Evolutionary conservation across 2,888 invertebrate species (phyloP), one percentile per base, ranked within the genome.

Genomic region (Spatulosminthurus flaviceps): DNA sequence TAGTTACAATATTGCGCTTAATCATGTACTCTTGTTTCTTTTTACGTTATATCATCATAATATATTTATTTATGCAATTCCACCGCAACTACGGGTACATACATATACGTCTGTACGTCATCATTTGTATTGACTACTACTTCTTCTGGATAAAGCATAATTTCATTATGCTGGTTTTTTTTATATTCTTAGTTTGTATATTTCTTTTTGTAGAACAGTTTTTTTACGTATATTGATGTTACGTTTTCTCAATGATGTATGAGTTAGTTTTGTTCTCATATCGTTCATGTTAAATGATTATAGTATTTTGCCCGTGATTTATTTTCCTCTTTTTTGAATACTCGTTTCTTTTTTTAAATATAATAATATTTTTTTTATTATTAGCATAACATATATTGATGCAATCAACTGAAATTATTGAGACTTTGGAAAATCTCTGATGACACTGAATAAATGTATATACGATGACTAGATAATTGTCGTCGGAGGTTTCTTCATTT

Each of bases 71-170:
- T n/a, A 51, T 13, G 51, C 51, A 51, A 51, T 51, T 51, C 51
- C 51, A 51, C 51, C 51, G 51, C 51, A 11, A 51, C 51, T 51
- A 51, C n/a, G 51, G 51, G 51, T 41, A 41, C 41, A 13, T 41
- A 41, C 13, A 41, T 41, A 19, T 51, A 51, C n/a, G 51, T 51
- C 5, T 19, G n/a, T 51, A n/a, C 51, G 19, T 19, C 51, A 51
- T 51, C 5, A 13, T 51, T n/a, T 51, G 51, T 34, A 51, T 51
- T 51, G 51, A 51, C 51, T 51, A 51, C 51, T 41, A 9, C 41
- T 41, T 7, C 41, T 51, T 51, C 16, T 51, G 16, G 5, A 16
- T n/a, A 51, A 19, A 9, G n/a, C 16, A 51, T 51, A 19, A 19
- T 2, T n/a, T 19, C 51, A 51, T 9, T 13, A 51, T 51, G n/a